Conservation (phyloP, 2,113 vertebrate genomes). For the Pangasianodon gigas region DNA sequence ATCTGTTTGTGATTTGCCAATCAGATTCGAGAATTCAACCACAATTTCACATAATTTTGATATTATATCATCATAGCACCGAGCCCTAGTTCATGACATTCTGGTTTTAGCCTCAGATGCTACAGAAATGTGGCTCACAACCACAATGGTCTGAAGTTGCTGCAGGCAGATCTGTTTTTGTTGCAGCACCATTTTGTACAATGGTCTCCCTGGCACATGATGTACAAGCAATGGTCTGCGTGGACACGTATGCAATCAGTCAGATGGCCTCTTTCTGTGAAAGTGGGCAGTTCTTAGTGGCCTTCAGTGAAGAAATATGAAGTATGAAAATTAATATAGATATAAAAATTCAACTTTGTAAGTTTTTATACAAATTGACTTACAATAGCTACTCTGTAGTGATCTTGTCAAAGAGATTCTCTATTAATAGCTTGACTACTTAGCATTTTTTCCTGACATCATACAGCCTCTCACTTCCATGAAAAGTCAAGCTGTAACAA, state of each 20-base stretch:
- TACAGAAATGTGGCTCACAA: not conserved
- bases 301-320: not conserved
- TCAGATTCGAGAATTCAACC: not conserved
- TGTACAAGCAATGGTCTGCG: not conserved
- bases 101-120: not conserved
- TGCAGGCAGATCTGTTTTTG: not conserved
- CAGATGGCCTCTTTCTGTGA: not conserved
- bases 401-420: not conserved
- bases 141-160: not conserved
- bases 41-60: not conserved
- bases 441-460: not conserved
- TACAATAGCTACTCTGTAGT: not conserved
- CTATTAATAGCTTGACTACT: not conserved
- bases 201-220: not conserved
- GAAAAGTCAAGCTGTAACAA: not conserved
- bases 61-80: not conserved
- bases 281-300: not conserved
- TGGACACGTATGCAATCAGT: not conserved
- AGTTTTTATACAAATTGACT: not conserved
- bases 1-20: not conserved
- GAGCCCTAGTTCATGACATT: not conserved
- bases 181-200: not conserved
- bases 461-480: not conserved
- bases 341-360: not conserved
- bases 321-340: not conserved